Conservation (phyloP, 2,797 vertebrate genomes). For the Pipistrellus pygmaeus region DNA sequence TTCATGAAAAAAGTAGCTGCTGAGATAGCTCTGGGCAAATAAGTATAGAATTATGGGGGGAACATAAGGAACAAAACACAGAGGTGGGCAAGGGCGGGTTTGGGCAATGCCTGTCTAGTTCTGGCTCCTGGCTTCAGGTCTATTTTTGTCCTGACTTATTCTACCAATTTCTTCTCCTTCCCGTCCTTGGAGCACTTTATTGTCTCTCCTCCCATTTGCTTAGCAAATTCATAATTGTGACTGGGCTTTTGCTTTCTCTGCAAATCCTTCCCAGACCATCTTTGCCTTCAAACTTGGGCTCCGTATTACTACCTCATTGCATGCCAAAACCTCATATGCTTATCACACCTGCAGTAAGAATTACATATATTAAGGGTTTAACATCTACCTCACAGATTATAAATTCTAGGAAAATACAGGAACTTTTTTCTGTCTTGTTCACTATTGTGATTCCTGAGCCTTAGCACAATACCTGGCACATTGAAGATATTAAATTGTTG, state of each 20-base stretch:
- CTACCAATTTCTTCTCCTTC: neutral
- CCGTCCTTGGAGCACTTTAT: neutral
- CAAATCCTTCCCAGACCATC: neutral
- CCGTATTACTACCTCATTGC: neutral
- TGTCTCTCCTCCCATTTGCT: neutral
- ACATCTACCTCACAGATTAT: neutral
- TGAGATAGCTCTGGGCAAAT: neutral
- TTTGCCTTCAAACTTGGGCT: neutral
- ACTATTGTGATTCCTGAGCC: too few species aligned
- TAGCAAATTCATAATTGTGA: neutral
- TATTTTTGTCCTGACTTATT: neutral
- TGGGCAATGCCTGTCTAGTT: neutral
- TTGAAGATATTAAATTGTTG: too few species aligned
- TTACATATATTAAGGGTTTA: neutral
- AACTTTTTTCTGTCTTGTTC: neutral
- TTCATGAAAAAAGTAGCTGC: slow-evolving; percentile 8
- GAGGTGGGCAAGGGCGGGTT: neutral
- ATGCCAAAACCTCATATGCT: neutral
- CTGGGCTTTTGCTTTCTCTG: neutral
- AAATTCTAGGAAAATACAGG: neutral
- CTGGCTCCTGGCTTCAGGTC: neutral
- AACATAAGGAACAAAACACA: neutral
- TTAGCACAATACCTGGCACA: too few species aligned
- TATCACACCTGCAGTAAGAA: neutral
- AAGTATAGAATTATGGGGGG: neutral